Base-by-base conservation (phyloP, 2,888 invertebrate species). In the Hyppa rectilinea region DNA sequence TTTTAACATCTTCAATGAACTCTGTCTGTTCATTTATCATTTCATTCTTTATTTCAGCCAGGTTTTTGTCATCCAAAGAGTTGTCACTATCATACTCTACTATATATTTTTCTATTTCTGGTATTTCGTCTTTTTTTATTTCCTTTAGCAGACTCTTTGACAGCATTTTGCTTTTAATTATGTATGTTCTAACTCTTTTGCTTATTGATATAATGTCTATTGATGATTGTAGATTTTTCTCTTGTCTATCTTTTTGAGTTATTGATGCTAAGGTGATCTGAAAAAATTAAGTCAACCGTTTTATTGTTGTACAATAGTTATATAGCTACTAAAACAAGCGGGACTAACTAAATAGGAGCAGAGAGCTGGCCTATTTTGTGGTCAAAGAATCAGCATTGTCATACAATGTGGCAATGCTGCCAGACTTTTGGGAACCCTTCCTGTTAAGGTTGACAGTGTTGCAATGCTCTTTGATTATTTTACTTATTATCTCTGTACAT, bases 211-310 rank as follows among this genome's bases (percentile, higher is more conserved):
- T 23, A 17, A 75, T 56, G 2, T 58, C 45, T 70, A 84, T 29
- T 7, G 69, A 2, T 20, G 83, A 79, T 53, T 64, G 36, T 31
- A 84, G 49, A 9, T 75, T 71, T 26, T 65, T 69, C 3, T 40
- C 55, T 49, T 47, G 31, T n/a, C 72, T 64, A 14, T 76, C 55
- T 58, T 73, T 69, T 69, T 75, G 50, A 17, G 73, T 65, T 31
- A 84, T 60, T 47, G 84, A 71, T 36, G 70, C 50, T 29, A 71
- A 36, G 3, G 82, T 75, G 34, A 84, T 67, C 83, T 84, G 40
- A 26, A 78, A 82, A 52, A 59, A 50, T 26, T 3, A 49, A 49
- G 7, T 49, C 0, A 1, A 49, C 26, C 26, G 49, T 49, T 45
- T 45, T 26, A 23, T 14, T 26, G 2, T 49, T n/a, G 2, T 49